Percentiles rank a stretch among this genome's conserved stretches.
phyloP scores from a whole-genome alignment of 2,797 vertebrate genomes.

The Lacerta viridis region DNA sequence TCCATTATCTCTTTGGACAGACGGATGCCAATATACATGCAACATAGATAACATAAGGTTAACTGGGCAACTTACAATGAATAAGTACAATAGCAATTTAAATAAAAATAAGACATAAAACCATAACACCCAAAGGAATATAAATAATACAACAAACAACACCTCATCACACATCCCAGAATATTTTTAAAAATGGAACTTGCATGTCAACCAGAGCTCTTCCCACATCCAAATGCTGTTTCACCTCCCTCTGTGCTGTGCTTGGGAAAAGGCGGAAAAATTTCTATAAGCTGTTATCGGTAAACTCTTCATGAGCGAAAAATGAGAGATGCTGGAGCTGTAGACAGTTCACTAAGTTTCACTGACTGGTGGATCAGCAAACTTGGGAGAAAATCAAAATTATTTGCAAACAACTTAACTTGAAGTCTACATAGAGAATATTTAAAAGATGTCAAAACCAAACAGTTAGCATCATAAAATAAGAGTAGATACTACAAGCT shows the following conservation, averaged over 20 bases:
- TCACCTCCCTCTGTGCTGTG: too few species aligned
- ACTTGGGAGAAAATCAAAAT: constrained; percentile 62
- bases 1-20: too few species aligned
- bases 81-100: not conserved
- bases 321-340: constrained; percentile 16
- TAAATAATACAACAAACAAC: not conserved
- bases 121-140: not conserved
- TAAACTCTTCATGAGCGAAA: not conserved
- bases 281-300: constrained; percentile 48
- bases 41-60: not conserved
- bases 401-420: constrained; percentile 63
- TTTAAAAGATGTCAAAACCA: constrained; percentile 64
- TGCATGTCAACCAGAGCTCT: too few species aligned
- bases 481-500: constrained; percentile 66
- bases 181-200: not conserved
- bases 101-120: not conserved
- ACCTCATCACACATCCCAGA: too few species aligned
- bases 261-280: not conserved
- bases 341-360: constrained; percentile 24
- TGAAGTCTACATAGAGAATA: constrained; percentile 55
- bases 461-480: constrained; percentile 61
- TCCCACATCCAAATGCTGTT: not conserved
- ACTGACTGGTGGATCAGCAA: constrained; percentile 33
- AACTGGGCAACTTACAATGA: not conserved
- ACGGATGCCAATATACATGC: too few species aligned